These are phyloP conservation scores for Protaetia brevitarsis DNA, from an alignment of 1,140 invertebrate species.

Conservation along the genomic window DNA sequence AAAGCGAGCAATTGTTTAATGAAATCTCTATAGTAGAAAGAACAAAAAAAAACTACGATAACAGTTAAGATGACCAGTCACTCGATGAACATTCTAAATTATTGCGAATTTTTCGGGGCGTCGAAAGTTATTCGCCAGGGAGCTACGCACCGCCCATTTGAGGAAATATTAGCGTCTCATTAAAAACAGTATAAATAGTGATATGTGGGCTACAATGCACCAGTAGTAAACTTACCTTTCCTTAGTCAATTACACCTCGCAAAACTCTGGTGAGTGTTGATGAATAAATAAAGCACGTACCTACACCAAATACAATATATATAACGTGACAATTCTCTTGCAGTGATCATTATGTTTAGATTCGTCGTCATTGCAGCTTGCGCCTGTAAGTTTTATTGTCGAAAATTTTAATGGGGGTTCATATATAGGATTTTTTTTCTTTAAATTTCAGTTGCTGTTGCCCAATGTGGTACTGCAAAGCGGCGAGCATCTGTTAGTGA, in stretches of 20 bases:
- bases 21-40: not conserved
- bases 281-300: not conserved
- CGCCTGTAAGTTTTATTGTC: conserved; percentile 24
- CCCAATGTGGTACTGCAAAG: not conserved
- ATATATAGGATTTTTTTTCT: not conserved
- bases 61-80: conserved; percentile 4
- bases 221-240: conserved; percentile 9
- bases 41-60: not conserved
- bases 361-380: conserved; percentile 19
- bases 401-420: not conserved
- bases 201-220: not conserved
- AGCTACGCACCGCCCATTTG: conserved; percentile 5
- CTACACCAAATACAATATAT: not conserved
- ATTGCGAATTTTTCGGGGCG: conserved; percentile 8
- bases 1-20: not conserved
- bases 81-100: conserved; percentile 8
- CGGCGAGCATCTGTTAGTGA: conserved; percentile 12
- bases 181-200: conserved; percentile 15
- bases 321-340: not conserved
- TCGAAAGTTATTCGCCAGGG: not conserved
- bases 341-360: conserved; percentile 19
- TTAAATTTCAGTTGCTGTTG: conserved; percentile 7
- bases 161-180: conserved; percentile 6
- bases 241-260: conserved; percentile 9
- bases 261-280: conserved; percentile 16